Evolutionary conservation across 2,888 invertebrate species (phyloP), one percentile per base, ranked within the genome.

Genomic region (Drosophila koepferae): DNA sequence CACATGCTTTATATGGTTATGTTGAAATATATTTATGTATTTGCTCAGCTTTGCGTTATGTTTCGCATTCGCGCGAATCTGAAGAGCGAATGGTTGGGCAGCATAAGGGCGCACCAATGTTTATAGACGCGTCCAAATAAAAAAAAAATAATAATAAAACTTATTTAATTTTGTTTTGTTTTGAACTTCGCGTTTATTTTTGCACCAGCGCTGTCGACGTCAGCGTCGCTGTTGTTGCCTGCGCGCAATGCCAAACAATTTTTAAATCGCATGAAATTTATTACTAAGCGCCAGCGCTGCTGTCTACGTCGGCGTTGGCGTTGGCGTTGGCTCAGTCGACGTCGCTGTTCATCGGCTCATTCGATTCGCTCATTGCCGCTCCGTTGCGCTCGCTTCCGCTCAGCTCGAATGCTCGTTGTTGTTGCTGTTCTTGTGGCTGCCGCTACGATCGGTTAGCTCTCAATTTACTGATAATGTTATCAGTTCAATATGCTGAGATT

Each of bases 221-320:
- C 64, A 78, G 61, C 77, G 77, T 68, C 71, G 78, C 79, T 67
- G 80, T 58, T 56, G 68, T 54, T 66, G 80, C 65, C 69, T 73
- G 73, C 61, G 71, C 81, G 83, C 86, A 84, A 86, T 85, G 86
- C 86, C 82, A 82, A 82, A 84, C 83, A 79, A 75, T 77, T 83
- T 72, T 70, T 55, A 75, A 79, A 89, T 84, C 86, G 86, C 70
- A 80, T 74, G 77, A 74, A 86, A 87, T 84, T 82, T 86, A 86
- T 81, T 79, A 74, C 59, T 69, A 66, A 73, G 48, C 63, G 53
- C 56, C 41, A n/a, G 12, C 34, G 54, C 9, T 23, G 10, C 10
- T 16, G 54, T 40, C 38, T 23, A 20, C 70, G 70, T 53, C 31
- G 40, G 14, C 62, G 76, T 54, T 48, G 54, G 54, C 62, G 76